Percentiles rank a stretch among this genome's conserved stretches.
Evolutionary conservation across 92 coral and sea anemone species (phyloP).

Genomic region (Isaurus tuberculatus): DNA sequence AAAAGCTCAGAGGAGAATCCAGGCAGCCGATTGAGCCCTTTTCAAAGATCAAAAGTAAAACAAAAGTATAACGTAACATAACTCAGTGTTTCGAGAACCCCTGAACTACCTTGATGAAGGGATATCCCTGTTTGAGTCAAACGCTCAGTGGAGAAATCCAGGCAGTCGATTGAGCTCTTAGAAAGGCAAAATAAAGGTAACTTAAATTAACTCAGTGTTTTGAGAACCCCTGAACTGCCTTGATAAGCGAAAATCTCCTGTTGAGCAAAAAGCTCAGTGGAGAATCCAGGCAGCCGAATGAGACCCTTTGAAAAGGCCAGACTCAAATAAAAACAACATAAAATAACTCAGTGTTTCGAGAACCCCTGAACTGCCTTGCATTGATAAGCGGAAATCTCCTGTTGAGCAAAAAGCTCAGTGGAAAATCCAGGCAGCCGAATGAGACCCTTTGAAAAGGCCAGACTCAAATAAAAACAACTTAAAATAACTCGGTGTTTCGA

Average conservation of each 20-base stretch:
- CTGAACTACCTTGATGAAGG: constrained; percentile 20
- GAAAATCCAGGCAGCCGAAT: constrained; percentile 45
- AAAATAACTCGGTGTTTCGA: constrained; percentile 30
- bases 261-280: not conserved
- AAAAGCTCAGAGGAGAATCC: constrained; percentile 61
- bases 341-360: constrained; percentile 33
- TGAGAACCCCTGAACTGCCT: constrained; percentile 40
- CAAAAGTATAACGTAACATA: not conserved
- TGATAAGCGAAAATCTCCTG: constrained; percentile 1
- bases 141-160: not conserved
- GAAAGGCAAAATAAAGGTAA: not conserved
- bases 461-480: not conserved
- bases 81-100: constrained; percentile 55
- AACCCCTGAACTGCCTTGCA: constrained; percentile 44
- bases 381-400: not conserved
- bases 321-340: not conserved
- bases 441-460: constrained; percentile 35
- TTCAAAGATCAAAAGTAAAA: constrained; percentile 1
- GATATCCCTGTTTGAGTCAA: not conserved
- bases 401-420: too few relatives aligned
- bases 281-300: constrained; percentile 42
- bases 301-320: constrained; percentile 37
- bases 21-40: constrained; percentile 34
- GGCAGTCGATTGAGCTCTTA: constrained; percentile 40
- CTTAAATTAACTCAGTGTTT: constrained; percentile 5